Conservation (phyloP, 2,113 vertebrate species). For the Turnix velox region DNA sequence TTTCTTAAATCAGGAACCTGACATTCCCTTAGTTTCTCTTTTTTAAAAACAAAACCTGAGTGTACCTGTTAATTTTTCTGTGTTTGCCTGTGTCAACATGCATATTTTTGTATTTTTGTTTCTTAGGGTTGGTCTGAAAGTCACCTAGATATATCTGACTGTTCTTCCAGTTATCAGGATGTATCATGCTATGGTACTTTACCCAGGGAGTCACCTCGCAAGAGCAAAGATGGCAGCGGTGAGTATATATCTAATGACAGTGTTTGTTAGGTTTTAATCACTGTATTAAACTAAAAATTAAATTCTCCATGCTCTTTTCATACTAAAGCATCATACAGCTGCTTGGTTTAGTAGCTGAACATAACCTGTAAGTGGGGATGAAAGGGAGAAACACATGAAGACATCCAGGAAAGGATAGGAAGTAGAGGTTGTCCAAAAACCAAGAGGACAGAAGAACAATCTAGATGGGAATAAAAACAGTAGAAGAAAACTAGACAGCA, state of each 20-base stretch:
- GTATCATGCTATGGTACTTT: slow-evolving; percentile 78
- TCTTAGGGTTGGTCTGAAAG: slow-evolving; percentile 83
- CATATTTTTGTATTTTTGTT: not conserved
- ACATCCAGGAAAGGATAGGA: not conserved
- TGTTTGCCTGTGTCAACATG: not conserved
- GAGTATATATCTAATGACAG: not conserved
- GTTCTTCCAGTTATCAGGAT: slow-evolving; percentile 80
- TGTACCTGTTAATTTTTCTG: not conserved
- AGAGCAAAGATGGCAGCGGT: slow-evolving; percentile 80
- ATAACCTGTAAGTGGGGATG: not conserved
- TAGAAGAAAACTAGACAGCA: not conserved
- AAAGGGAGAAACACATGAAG: not conserved
- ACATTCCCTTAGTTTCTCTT: not conserved
- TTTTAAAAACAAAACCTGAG: not conserved
- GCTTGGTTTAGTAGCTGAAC: not conserved
- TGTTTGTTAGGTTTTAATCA: not conserved
- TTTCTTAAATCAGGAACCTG: not conserved
- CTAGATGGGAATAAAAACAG: not conserved
- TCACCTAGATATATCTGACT: slow-evolving; percentile 79
- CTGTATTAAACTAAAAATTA: not conserved
- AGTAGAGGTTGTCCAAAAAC: not conserved
- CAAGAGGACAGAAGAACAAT: not conserved
- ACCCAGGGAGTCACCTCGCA: slow-evolving; percentile 82
- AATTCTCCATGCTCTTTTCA: not conserved
- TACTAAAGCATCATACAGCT: not conserved